Base-by-base conservation (phyloP, 2,888 invertebrate species). In the Eilema depressum region DNA sequence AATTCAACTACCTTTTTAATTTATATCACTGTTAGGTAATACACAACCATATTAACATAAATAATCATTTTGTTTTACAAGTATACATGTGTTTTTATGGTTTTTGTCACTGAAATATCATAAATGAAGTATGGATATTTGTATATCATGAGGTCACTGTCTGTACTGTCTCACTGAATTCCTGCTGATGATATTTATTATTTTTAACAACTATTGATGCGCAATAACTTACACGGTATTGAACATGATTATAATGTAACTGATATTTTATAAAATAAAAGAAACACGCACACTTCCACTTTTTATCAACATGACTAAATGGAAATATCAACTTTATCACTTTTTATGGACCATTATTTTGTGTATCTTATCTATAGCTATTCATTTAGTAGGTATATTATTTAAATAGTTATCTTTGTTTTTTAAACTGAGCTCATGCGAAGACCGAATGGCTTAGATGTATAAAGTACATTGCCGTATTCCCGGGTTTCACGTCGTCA, bases 331-430 rank as follows among this genome's bases (percentile, higher is more conserved):
- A 62, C 60, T 60, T 68, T 62, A 68, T 68, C 62, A 53, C n/a
- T 68, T 62, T 68, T 68, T 68, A 68, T 68, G 62, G 62, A 23
- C 62, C 68, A 60, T 47, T 68, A 68, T 60, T 68, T 68, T 63
- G 23, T 67, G 20, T 68, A 68, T 68, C 68, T 68, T 68, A 68
- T 68, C 68, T 68, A n/a, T 28, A 47, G 61, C 47, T 61, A 67
- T 67, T 61, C 61, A 67, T 67, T 59, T 61, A 67, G 61, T 61
- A 60, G 37, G 66, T 60, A 60, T 60, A 66, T 66, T n/a, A 59
- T 66, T 66, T 41, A 60, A 60, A 60, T 41, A 61, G 53, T 61
- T 67, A 67, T 67, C 67, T 67, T 61, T 66, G 33, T 60, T 25
- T 37, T 47, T 41, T 41, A 37, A 37, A 53, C 53, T n/a, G 23